Percentiles rank a stretch among this genome's conserved stretches.
phyloP scores from a whole-genome alignment of 2,797 vertebrate genomes.

The Ctenosaura bakeri region DNA sequence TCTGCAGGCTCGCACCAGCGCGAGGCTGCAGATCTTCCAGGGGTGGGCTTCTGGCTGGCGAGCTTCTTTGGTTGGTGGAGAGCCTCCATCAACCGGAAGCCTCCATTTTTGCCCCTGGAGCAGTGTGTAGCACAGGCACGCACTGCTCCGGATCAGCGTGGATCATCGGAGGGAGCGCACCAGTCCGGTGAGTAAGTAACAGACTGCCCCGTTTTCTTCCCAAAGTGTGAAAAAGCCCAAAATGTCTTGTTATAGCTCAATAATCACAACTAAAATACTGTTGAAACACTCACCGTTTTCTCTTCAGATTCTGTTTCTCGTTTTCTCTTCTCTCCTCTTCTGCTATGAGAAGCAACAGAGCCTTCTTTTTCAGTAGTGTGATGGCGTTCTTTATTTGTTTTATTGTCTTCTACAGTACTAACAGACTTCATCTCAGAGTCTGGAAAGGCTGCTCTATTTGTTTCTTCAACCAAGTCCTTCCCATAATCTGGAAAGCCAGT shows the following conservation, averaged over 20 bases:
- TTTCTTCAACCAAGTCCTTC: slow-evolving; percentile 67
- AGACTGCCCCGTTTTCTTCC: too few relatives aligned
- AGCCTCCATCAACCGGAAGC: too few relatives aligned
- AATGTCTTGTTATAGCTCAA: neutral
- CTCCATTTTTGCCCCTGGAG: too few relatives aligned
- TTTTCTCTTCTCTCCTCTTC: slow-evolving; percentile 54
- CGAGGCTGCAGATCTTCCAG: too few relatives aligned
- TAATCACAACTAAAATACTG: neutral
- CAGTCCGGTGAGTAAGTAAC: too few relatives aligned
- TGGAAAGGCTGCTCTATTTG: slow-evolving; percentile 31
- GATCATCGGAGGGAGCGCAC: too few relatives aligned
- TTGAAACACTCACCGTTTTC: slow-evolving; percentile 65
- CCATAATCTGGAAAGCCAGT: slow-evolving; percentile 61
- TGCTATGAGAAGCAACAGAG: neutral
- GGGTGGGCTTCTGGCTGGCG: too few relatives aligned
- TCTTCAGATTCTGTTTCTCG: slow-evolving; percentile 55
- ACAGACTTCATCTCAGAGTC: slow-evolving; percentile 61
- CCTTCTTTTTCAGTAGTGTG: slow-evolving; percentile 54
- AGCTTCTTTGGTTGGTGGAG: too few relatives aligned
- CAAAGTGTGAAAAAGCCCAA: too few relatives aligned
- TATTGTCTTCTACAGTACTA: slow-evolving; percentile 25
- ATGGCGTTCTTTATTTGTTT: slow-evolving; percentile 46
- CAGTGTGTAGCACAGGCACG: too few relatives aligned
- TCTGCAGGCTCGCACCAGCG: too few relatives aligned
- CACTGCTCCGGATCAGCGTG: too few relatives aligned